These are phyloP conservation scores for Zaprionus vittiger DNA, from an alignment of 1,140 invertebrate genomes.

Conservation along the genomic window DNA sequence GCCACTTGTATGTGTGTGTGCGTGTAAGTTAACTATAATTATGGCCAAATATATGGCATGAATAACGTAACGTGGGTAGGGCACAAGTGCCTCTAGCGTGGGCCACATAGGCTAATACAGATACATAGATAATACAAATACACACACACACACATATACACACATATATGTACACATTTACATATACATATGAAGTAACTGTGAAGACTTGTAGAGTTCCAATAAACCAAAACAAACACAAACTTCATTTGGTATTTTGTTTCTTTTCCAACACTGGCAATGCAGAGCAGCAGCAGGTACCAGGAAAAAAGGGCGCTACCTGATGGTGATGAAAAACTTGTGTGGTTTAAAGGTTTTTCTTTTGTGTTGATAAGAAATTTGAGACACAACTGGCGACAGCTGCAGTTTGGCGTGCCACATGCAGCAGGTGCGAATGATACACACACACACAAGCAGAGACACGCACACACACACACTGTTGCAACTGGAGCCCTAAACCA, in stretches of 20 bases:
- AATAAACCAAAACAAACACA: not conserved
- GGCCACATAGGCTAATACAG: slow-evolving; percentile 1
- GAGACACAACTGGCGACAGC: slow-evolving; percentile 58
- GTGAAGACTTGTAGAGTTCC: no score
- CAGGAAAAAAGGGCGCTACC: slow-evolving; percentile 3
- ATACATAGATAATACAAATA: not conserved
- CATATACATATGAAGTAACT: not conserved
- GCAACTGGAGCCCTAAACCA: slow-evolving; percentile 62
- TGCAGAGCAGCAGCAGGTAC: slow-evolving; percentile 24
- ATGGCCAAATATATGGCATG: slow-evolving; percentile 15
- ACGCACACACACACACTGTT: slow-evolving; percentile 21
- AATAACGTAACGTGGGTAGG: slow-evolving; percentile 7
- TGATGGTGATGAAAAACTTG: slow-evolving; percentile 13
- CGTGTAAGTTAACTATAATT: slow-evolving; percentile 12
- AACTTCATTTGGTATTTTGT: not conserved
- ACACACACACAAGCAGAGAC: slow-evolving; percentile 15
- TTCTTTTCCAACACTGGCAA: not conserved
- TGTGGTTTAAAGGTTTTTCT: slow-evolving; percentile 25
- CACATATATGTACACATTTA: not conserved
- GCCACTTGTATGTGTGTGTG: not conserved
- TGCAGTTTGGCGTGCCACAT: slow-evolving; percentile 43
- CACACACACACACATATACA: not conserved
- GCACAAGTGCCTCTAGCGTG: slow-evolving; percentile 1
- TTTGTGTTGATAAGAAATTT: slow-evolving; percentile 69
- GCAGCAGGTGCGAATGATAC: slow-evolving; percentile 62